Evolutionary conservation across 2,797 vertebrate species (phyloP).

Genomic region (Lepus townsendii): DNA sequence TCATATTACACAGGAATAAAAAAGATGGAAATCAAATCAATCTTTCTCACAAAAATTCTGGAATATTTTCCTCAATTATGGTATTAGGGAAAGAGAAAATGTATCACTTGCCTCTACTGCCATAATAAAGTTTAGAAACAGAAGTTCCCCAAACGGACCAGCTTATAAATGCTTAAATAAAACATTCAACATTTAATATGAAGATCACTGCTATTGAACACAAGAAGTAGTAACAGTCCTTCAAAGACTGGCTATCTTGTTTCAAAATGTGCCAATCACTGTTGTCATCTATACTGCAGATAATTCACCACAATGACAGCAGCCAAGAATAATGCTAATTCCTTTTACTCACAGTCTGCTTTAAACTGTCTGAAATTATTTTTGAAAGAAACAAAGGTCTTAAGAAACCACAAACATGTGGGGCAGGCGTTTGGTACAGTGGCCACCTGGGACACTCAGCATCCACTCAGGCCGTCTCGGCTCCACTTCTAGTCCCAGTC

Average conservation of each 20-base stretch:
- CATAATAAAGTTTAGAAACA: conserved; percentile 42
- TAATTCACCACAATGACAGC: neutral
- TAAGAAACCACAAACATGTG: too few species aligned
- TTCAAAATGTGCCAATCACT: neutral
- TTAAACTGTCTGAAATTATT: neutral
- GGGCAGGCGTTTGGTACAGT: too few species aligned
- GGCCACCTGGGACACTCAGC: too few species aligned
- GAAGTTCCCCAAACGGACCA: neutral
- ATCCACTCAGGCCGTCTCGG: too few species aligned
- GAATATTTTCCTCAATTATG: conserved; percentile 8
- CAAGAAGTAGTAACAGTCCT: neutral
- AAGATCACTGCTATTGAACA: neutral
- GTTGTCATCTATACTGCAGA: neutral
- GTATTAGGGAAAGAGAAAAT: conserved; percentile 36
- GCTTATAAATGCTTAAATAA: conserved; percentile 15
- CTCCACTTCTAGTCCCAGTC: too few species aligned
- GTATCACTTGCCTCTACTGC: neutral
- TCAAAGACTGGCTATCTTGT: neutral
- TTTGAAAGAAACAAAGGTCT: neutral
- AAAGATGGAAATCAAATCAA: conserved; percentile 5
- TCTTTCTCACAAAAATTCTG: conserved; percentile 21
- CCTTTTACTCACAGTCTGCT: neutral
- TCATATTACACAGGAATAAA: neutral
- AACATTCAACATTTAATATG: neutral
- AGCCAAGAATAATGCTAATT: neutral